Percentiles rank a stretch among this genome's conserved stretches.
phyloP scores from a whole-genome alignment of 1,140 invertebrate genomes.

The Sitophilus oryzae region DNA sequence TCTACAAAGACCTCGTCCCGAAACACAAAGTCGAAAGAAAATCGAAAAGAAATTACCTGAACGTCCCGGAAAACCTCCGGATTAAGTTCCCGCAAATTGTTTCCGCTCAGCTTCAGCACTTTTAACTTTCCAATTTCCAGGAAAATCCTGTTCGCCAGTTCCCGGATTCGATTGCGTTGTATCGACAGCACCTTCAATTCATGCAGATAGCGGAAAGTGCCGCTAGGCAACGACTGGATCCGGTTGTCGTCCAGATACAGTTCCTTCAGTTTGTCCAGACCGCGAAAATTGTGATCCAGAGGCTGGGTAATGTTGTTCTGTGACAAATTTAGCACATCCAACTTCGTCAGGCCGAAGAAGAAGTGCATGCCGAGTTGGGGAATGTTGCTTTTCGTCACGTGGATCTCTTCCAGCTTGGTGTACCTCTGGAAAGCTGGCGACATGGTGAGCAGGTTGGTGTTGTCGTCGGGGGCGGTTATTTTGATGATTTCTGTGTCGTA shows the following conservation, averaged over 20 bases:
- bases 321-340: constrained; percentile 65
- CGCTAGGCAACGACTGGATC: constrained; percentile 64
- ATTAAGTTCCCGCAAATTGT: constrained; percentile 62
- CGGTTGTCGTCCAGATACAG: constrained; percentile 82
- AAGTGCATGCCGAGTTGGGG: constrained; percentile 72
- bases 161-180: constrained; percentile 62
- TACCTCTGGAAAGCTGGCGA: constrained; percentile 67
- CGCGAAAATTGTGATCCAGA: constrained; percentile 76
- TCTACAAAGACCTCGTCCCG: too few species aligned
- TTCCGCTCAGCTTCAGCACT: constrained; percentile 66
- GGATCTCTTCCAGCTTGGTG: constrained; percentile 62
- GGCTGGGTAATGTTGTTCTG: constrained; percentile 71
- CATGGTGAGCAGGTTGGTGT: constrained; percentile 63
- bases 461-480: constrained; percentile 59
- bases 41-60: constrained; percentile 42
- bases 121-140: constrained; percentile 60
- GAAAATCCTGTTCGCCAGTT: constrained; percentile 63
- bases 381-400: constrained; percentile 68
- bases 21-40: too few species aligned
- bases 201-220: constrained; percentile 64
- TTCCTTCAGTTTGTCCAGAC: constrained; percentile 68
- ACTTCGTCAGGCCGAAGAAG: constrained; percentile 66
- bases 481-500: constrained; percentile 58
- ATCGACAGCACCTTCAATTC: constrained; percentile 63
- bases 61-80: constrained; percentile 74